These are phyloP conservation scores for Oedothorax gibbosus DNA, from an alignment of 1,140 invertebrate species.

Conservation along the genomic window DNA sequence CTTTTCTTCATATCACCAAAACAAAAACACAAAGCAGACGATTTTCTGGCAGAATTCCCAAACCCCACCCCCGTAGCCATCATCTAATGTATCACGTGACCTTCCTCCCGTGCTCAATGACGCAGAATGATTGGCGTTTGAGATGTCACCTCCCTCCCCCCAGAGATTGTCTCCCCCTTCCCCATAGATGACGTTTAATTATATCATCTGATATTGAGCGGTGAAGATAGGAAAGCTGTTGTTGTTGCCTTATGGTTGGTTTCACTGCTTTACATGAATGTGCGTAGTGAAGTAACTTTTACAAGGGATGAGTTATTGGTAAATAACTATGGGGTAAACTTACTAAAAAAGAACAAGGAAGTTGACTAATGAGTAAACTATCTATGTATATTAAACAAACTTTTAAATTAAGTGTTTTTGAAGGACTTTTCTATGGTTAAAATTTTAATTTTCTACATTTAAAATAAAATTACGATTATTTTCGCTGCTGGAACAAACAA, in stretches of 20 bases:
- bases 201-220: not conserved
- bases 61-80: constrained; percentile 14
- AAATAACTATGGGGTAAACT: too few relatives aligned
- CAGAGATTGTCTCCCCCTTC: not conserved
- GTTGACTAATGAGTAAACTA: too few relatives aligned
- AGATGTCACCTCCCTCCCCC: constrained; percentile 13
- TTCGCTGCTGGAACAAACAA: too few relatives aligned
- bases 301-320: not conserved
- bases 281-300: not conserved
- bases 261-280: not conserved
- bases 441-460: too few relatives aligned
- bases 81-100: constrained; percentile 57
- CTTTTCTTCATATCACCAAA: too few relatives aligned
- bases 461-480: too few relatives aligned
- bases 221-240: not conserved
- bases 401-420: too few relatives aligned
- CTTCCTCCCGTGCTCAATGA: constrained; percentile 54
- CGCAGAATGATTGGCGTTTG: constrained; percentile 53
- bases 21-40: too few relatives aligned
- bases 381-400: too few relatives aligned
- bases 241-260: not conserved
- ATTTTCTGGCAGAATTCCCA: constrained; percentile 33
- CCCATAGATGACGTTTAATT: not conserved
- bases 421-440: too few relatives aligned
- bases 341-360: too few relatives aligned